Percentiles rank a stretch among this genome's conserved stretches.
These are phyloP conservation scores for Neodiprion pinetum DNA, from an alignment of 1,140 invertebrate genomes.

Conservation along the genomic window DNA sequence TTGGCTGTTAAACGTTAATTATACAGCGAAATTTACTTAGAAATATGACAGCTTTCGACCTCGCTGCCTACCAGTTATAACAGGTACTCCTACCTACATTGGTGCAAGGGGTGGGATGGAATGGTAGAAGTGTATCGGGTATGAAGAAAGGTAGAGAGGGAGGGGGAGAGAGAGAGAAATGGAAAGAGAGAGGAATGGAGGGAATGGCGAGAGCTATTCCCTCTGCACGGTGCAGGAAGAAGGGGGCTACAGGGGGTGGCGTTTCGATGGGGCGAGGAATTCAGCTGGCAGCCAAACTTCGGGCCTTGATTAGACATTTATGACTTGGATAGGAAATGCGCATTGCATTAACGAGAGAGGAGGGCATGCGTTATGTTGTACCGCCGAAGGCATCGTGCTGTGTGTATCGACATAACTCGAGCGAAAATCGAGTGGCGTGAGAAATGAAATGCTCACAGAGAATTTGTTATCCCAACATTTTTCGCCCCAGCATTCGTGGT, in stretches of 20 bases:
- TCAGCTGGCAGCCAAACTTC: conserved; percentile 28
- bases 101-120: no score
- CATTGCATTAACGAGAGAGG: conserved; percentile 25
- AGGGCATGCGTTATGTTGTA: not conserved
- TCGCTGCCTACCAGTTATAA: not conserved
- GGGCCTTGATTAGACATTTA: conserved; percentile 41
- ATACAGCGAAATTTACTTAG: conserved; percentile 34
- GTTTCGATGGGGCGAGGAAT: not conserved
- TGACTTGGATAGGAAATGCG: conserved; percentile 30
- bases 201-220: conserved; percentile 33
- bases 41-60: conserved; percentile 24
- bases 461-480: no score
- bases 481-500: no score
- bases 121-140: not conserved
- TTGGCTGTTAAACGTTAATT: conserved; percentile 26
- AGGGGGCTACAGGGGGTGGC: not conserved
- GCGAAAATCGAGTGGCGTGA: no score
- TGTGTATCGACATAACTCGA: no score
- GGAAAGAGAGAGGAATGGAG: conserved; percentile 20
- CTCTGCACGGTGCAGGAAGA: conserved; percentile 33
- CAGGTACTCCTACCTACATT: no score
- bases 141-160: not conserved
- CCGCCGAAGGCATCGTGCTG: no score
- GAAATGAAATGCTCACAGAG: no score
- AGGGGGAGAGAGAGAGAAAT: conserved; percentile 4